Evolutionary conservation across 1,140 invertebrate species (phyloP).

Genomic region (Saccostrea echinata): DNA sequence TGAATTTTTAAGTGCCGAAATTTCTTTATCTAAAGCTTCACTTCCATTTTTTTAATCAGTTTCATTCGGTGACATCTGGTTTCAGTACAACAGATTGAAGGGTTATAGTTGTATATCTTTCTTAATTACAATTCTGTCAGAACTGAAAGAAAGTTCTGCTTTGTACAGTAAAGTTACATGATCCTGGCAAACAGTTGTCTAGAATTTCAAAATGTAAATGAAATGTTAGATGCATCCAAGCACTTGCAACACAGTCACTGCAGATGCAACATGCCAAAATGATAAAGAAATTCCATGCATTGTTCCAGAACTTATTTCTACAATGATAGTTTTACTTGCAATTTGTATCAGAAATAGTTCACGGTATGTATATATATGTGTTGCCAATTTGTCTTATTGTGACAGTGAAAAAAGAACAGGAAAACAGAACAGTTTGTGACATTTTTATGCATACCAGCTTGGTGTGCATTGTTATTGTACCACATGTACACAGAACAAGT

Average conservation of each 20-base stretch:
- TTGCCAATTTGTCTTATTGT: neutral
- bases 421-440: neutral
- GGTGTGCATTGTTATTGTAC: neutral
- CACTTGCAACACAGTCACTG: neutral
- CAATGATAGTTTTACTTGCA: too few species aligned
- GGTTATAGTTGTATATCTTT: slow-evolving; percentile 3
- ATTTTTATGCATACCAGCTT: neutral
- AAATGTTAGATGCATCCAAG: neutral
- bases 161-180: neutral
- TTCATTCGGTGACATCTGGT: slow-evolving; percentile 15
- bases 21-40: too few species aligned
- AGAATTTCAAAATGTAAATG: neutral
- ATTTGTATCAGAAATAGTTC: neutral
- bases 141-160: slow-evolving; percentile 15
- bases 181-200: neutral
- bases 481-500: neutral
- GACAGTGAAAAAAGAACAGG: neutral
- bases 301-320: neutral
- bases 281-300: neutral
- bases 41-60: neutral
- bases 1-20: too few species aligned
- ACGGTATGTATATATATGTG: neutral
- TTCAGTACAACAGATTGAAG: slow-evolving; percentile 14
- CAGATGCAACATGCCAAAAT: neutral
- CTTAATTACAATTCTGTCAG: slow-evolving; percentile 23